Conservation (phyloP, 2,797 vertebrate genomes). For the Tapirus indicus region DNA sequence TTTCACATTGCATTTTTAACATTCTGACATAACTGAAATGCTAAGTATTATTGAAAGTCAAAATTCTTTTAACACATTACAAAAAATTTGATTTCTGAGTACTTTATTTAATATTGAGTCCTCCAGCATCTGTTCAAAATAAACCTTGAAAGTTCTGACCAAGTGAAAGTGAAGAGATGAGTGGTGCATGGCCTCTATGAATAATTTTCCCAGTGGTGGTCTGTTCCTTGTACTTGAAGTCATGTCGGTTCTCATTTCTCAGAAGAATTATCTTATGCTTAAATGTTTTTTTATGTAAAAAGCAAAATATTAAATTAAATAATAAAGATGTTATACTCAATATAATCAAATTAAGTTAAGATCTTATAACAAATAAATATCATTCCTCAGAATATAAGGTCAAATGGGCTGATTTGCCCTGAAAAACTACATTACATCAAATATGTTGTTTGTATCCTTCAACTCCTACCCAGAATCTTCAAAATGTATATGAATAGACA, state of each 20-base stretch:
- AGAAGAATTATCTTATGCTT: background rate
- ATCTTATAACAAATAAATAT: background rate
- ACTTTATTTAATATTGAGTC: constrained; percentile 43
- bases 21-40: constrained; percentile 27
- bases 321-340: background rate
- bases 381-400: background rate
- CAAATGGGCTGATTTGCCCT: background rate
- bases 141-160: constrained; percentile 46
- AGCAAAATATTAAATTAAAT: constrained; percentile 45
- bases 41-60: constrained; percentile 50
- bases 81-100: constrained; percentile 6
- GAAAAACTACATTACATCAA: background rate
- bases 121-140: constrained; percentile 43
- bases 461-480: background rate
- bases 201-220: background rate
- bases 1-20: constrained; percentile 39
- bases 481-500: background rate
- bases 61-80: constrained; percentile 49
- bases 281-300: constrained; percentile 41
- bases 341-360: constrained; percentile 36
- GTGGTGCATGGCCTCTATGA: background rate
- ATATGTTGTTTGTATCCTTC: background rate
- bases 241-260: background rate
- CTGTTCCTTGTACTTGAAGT: constrained; percentile 13
- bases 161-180: background rate